Base-by-base conservation (phyloP, 2,888 invertebrate species). In the Marronus borbonicus region DNA sequence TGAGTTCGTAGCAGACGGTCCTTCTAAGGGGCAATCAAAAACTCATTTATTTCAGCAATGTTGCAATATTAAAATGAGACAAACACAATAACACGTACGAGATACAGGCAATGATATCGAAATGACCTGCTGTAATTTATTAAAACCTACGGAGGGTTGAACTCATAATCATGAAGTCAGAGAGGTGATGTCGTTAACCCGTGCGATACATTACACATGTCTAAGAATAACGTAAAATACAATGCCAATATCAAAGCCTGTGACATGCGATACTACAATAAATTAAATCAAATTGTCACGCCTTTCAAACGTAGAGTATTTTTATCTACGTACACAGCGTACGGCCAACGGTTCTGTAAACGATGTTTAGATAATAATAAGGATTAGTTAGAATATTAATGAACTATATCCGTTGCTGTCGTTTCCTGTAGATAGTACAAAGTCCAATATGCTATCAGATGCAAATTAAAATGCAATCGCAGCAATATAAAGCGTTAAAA, bases 31-130 rank as follows among this genome's bases (percentile, higher is more conserved):
- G 76, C 79, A 79, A 79, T 79, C 79, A 76, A 62, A 79, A 74
- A 76, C 76, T 79, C 79, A 79, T 79, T 78, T 78, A 70, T 76
- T 36, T 79, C 64, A 72, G 65, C 70, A 50, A 69, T 70, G 55
- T 20, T 20, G 72, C 79, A 36, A 55, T 74, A 76, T 79, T 79
- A 72, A 76, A 79, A 79, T 76, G 52, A 64, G 68, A 39, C 36
- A 52, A 64, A 77, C 49, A 64, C 64, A 77, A 77, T 77, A 77
- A 70, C 64, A 64, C 70, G 60, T 49, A 55, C 44, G 62, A 72
- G 58, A 36, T 70, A 55, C 58, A 20, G 3, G 39, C 17, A 55
- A 70, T n/a, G 39, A 36, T 70, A 58, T 39, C 39, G 44, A 66
- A 66, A 70, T 70, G 58, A 7, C 31, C 17, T 58, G 28, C 50